Base-by-base conservation (phyloP, 1,140 invertebrate species). In the Branchinecta lynchi region DNA sequence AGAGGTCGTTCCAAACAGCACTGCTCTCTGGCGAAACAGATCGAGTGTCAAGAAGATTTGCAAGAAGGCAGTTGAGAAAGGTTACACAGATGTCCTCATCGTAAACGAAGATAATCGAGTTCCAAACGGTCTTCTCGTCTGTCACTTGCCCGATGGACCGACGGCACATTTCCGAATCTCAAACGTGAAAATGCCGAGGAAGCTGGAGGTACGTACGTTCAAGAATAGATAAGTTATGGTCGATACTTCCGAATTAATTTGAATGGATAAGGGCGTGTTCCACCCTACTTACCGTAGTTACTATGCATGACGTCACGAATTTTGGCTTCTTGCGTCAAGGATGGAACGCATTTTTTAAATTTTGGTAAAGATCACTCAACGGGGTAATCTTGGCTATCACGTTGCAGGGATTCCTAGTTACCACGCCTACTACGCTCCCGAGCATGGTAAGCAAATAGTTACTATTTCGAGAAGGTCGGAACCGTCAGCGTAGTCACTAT, bases 101-200 rank as follows among this genome's bases (percentile, higher is more conserved):
- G 81, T 98, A 7, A 97, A 98, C 81, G 94, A 98, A 80, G 89
- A 98, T 80, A 84, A 85, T 73, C 89, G 89, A 73, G 85, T 89
- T 77, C 94, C 93, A 15, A 94, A 96, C 83, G 94, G 91, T 15
- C 82, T 98, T 75, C 78, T 98, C 32, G 79, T 99, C 2, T 87
- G 93, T 73, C 95, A 98, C 81, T 82, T 99, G 70, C 96, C 96
- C 0, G 84, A 93, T 75, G 96, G 96, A 5, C 96, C 96, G 3
- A 98, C 96, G 0, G 92, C 94, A 43, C 82, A 93, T 76, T 97
- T 89, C 72, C 86, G 86, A 76, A 73, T 76, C 0, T 89, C 85
- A 70, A 92, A 90, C 78, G 88, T 91, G 8, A 89, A 87, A 79
- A 84, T 91, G 70, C 90, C 89, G 5, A 85, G 87, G 70, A 89